Evolutionary conservation across 2,113 vertebrate genomes (phyloP).

Genomic region (Todiramphus saurophagus): DNA sequence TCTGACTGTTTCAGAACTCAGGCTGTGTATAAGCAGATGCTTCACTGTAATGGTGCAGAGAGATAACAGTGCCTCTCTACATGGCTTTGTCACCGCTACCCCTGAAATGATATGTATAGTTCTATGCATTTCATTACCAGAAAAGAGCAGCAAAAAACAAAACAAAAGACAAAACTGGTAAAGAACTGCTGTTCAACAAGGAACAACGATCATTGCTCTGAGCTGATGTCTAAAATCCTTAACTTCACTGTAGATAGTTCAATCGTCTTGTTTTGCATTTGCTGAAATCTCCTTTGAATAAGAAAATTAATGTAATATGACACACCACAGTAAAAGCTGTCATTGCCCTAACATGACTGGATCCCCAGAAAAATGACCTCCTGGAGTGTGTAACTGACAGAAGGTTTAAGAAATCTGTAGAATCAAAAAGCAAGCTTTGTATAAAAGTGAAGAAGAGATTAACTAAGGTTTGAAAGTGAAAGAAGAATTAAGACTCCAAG

Average conservation of each 20-base stretch:
- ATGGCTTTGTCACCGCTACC: not conserved
- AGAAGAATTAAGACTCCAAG: not conserved
- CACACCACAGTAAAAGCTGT: not conserved
- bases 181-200: slow-evolving; percentile 4
- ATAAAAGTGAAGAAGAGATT: slow-evolving; percentile 8
- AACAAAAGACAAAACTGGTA: slow-evolving; percentile 22
- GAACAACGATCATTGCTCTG: not conserved
- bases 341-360: not conserved
- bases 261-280: not conserved
- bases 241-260: not conserved
- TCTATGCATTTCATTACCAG: slow-evolving; percentile 3
- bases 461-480: not conserved
- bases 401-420: not conserved
- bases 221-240: slow-evolving; percentile 24
- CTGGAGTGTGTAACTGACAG: not conserved
- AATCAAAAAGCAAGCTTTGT: slow-evolving; percentile 4
- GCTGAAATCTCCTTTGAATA: not conserved
- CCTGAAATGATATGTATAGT: not conserved
- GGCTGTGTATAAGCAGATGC: not conserved
- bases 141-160: not conserved
- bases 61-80: slow-evolving; percentile 20
- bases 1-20: not conserved
- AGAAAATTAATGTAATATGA: slow-evolving; percentile 25
- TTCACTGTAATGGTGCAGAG: slow-evolving; percentile 6
- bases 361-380: not conserved